Percentiles rank a stretch among this genome's conserved stretches.
Evolutionary conservation across 1,140 invertebrate genomes (phyloP).

Genomic region (Potamilus streckersoni): DNA sequence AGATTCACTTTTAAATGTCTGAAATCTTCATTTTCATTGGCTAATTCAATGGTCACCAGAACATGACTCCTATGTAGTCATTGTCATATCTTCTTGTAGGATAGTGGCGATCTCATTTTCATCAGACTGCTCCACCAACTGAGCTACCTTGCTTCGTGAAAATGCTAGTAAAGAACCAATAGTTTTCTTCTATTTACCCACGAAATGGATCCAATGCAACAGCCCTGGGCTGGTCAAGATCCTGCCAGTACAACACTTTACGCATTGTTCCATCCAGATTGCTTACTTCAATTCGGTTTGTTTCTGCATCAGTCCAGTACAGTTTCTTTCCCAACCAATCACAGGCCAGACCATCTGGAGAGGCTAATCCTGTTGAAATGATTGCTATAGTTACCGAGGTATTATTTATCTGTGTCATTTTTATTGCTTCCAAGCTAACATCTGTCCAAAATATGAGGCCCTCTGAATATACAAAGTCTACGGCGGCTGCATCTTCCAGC

Average conservation of each 20-base stretch:
- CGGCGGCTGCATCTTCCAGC: slow-evolving; percentile 83
- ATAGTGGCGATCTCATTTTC: no score
- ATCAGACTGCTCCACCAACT: no score
- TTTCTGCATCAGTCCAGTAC: slow-evolving; percentile 96
- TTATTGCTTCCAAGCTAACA: slow-evolving; percentile 84
- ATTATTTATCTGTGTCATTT: slow-evolving; percentile 81
- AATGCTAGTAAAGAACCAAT: no score
- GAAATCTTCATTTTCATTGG: no score
- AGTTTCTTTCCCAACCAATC: slow-evolving; percentile 96
- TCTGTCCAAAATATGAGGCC: slow-evolving; percentile 90
- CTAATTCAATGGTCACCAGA: no score
- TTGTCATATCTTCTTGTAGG: no score
- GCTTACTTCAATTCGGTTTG: slow-evolving; percentile 95
- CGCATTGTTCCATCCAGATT: slow-evolving; percentile 87
- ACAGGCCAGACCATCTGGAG: slow-evolving; percentile 92
- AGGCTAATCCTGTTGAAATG: slow-evolving; percentile 81
- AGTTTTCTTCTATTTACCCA: slow-evolving; percentile 77
- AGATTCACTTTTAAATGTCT: no score
- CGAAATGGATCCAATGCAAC: slow-evolving; percentile 95
- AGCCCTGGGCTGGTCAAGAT: slow-evolving; percentile 94
- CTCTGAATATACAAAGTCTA: slow-evolving; percentile 87
- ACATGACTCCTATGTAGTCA: no score
- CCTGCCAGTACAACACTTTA: slow-evolving; percentile 90
- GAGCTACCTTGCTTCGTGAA: no score
- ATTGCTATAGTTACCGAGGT: slow-evolving; percentile 67